A percentile compares a stretch with the other conserved stretches of the same genome.
Evolutionary conservation across 2,888 invertebrate genomes (phyloP).

Genomic region (Agrotis ipsilon): DNA sequence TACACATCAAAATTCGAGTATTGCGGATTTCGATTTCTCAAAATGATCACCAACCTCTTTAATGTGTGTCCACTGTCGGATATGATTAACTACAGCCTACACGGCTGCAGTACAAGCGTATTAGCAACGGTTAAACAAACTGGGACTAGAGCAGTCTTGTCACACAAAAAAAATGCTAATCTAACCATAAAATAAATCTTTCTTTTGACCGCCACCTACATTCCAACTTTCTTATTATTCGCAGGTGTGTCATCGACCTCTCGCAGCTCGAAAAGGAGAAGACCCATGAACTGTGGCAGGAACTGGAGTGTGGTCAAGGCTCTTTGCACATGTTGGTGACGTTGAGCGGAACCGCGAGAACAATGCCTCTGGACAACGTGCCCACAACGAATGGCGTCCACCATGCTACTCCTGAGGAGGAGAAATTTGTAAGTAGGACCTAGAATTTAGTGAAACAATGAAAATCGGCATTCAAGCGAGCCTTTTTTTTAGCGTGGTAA

Average conservation of each 20-base stretch:
- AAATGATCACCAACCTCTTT: too few species aligned
- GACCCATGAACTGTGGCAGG: slow-evolving; percentile 86
- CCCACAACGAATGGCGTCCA: slow-evolving; percentile 81
- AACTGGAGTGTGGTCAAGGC: slow-evolving; percentile 86
- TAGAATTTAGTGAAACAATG: too few species aligned
- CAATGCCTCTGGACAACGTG: slow-evolving; percentile 76
- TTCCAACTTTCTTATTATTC: slow-evolving; percentile 26
- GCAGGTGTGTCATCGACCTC: slow-evolving; percentile 84
- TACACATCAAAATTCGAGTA: too few species aligned
- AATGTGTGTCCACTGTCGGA: too few species aligned
- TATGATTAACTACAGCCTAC: neutral
- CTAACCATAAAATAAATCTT: neutral
- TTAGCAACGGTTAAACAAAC: neutral
- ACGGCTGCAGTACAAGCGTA: neutral
- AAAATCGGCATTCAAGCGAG: too few species aligned
- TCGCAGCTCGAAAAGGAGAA: slow-evolving; percentile 84
- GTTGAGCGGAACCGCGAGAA: slow-evolving; percentile 77
- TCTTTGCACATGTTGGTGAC: slow-evolving; percentile 84
- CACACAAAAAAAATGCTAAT: neutral
- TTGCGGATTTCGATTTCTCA: too few species aligned
- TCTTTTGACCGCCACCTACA: neutral
- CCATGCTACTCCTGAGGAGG: slow-evolving; percentile 71
- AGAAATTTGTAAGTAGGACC: slow-evolving; percentile 78
- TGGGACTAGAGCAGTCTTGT: neutral
- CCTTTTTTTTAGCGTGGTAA: too few species aligned